Percentiles rank a stretch among this genome's conserved stretches.
Evolutionary conservation across 1,140 invertebrate species (phyloP).

Genomic region (Trichomalopsis sarcophagae): DNA sequence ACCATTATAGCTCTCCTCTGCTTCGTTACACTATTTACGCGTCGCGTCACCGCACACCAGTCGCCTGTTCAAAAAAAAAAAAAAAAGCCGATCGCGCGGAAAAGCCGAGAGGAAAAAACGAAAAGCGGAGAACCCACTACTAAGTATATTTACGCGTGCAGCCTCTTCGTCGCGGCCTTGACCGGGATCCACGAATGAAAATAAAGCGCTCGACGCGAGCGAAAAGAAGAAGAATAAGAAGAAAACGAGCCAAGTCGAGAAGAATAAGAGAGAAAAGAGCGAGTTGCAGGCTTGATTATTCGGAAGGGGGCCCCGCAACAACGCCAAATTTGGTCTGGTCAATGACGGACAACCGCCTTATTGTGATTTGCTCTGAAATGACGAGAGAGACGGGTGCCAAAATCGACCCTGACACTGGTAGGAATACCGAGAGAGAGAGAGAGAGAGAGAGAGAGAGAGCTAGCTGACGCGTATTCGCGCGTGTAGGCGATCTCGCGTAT

Average conservation of each 20-base stretch:
- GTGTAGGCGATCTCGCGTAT: neutral
- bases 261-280: slow-evolving; percentile 10
- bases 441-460: too few species aligned
- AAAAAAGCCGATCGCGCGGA: neutral
- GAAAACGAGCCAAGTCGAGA: neutral
- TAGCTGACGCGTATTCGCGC: too few species aligned
- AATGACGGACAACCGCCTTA: neutral
- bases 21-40: neutral
- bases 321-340: slow-evolving; percentile 42
- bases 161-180: slow-evolving; percentile 37
- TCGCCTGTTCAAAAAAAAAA: too few species aligned
- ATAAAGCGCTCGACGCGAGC: slow-evolving; percentile 26
- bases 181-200: slow-evolving; percentile 50
- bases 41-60: neutral
- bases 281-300: slow-evolving; percentile 12
- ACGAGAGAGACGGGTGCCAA: neutral
- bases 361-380: too few species aligned
- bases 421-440: neutral
- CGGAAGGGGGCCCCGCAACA: neutral
- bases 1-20: slow-evolving; percentile 44
- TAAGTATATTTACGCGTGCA: neutral
- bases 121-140: slow-evolving; percentile 11
- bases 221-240: neutral
- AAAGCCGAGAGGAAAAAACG: neutral
- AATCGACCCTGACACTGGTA: slow-evolving; percentile 6